phyloP scores from a whole-genome alignment of 2,888 invertebrate species.

The Cheilosia impressa region DNA sequence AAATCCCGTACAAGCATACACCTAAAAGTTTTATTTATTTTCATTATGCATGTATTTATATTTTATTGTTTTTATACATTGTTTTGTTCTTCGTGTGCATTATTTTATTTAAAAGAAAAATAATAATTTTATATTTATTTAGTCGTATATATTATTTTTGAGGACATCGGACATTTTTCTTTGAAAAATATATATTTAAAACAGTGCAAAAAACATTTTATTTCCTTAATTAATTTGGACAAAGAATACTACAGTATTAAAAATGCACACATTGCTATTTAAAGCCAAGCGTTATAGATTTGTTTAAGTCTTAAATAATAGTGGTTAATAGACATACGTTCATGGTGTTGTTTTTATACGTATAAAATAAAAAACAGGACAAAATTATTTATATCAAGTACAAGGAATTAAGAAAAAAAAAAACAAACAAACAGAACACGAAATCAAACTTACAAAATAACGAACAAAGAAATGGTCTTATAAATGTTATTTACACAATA shows the following conservation, averaged over 20 bases:
- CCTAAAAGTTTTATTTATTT: slow-evolving; percentile 30
- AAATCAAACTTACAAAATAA: slow-evolving; percentile 48
- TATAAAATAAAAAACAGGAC: slow-evolving; percentile 7
- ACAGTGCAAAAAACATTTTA: slow-evolving; percentile 69
- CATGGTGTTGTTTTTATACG: slow-evolving; percentile 17
- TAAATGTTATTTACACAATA: slow-evolving; percentile 66
- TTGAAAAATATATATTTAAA: slow-evolving; percentile 12
- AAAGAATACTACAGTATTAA: slow-evolving; percentile 36
- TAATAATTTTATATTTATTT: slow-evolving; percentile 20
- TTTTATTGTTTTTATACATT: slow-evolving; percentile 19
- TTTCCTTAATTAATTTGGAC: slow-evolving; percentile 43
- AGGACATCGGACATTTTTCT: slow-evolving; percentile 62
- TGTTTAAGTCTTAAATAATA: slow-evolving; percentile 46
- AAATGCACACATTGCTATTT: slow-evolving; percentile 66
- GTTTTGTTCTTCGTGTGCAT: slow-evolving; percentile 45
- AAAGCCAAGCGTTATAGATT: slow-evolving; percentile 66
- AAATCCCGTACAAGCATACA: slow-evolving; percentile 50
- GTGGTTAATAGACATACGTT: slow-evolving; percentile 45
- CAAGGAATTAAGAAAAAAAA: slow-evolving; percentile 49
- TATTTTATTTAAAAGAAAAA: slow-evolving; percentile 14
- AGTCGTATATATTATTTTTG: slow-evolving; percentile 11
- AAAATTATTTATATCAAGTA: slow-evolving; percentile 32
- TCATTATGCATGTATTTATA: slow-evolving; percentile 14
- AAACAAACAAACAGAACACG: slow-evolving; percentile 42
- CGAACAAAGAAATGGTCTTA: slow-evolving; percentile 28